phyloP scores from a whole-genome alignment of 2,888 invertebrate species.

The Cantharis rufa region DNA sequence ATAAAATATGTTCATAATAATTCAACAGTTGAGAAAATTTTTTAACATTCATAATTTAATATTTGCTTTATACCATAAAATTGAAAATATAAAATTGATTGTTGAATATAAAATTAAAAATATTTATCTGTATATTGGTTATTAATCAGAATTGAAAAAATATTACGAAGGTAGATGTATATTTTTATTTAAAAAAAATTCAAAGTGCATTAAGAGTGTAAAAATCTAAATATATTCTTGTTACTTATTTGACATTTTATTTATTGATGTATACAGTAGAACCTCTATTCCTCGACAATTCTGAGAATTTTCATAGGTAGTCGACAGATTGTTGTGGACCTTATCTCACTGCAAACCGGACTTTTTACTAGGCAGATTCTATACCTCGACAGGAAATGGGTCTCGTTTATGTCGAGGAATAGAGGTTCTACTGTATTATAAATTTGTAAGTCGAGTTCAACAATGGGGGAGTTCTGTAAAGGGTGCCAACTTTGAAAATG shows the following conservation, averaged over 20 bases:
- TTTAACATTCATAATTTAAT: background rate
- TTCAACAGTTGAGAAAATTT: background rate
- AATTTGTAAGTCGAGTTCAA: too few relatives aligned
- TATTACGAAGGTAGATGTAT: background rate
- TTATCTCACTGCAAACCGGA: too few relatives aligned
- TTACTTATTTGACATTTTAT: background rate
- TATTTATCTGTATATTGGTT: background rate
- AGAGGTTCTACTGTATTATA: too few relatives aligned
- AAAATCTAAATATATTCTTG: conserved; percentile 1
- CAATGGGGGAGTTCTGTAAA: too few relatives aligned
- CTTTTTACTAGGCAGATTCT: too few relatives aligned
- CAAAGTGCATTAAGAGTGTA: conserved; percentile 3
- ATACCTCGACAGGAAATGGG: too few relatives aligned
- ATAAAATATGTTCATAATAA: background rate
- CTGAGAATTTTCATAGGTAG: too few relatives aligned
- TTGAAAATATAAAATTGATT: background rate
- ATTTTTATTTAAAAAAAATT: background rate
- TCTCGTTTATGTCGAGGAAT: too few relatives aligned
- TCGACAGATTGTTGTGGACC: too few relatives aligned
- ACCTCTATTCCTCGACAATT: too few relatives aligned
- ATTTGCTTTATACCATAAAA: background rate
- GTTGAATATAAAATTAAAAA: background rate
- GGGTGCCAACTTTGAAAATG: too few relatives aligned
- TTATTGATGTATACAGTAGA: background rate
- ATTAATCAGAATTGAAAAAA: background rate